These are phyloP conservation scores for Drymodes brunneopygia DNA, from an alignment of 2,113 vertebrate genomes.

Conservation along the genomic window DNA sequence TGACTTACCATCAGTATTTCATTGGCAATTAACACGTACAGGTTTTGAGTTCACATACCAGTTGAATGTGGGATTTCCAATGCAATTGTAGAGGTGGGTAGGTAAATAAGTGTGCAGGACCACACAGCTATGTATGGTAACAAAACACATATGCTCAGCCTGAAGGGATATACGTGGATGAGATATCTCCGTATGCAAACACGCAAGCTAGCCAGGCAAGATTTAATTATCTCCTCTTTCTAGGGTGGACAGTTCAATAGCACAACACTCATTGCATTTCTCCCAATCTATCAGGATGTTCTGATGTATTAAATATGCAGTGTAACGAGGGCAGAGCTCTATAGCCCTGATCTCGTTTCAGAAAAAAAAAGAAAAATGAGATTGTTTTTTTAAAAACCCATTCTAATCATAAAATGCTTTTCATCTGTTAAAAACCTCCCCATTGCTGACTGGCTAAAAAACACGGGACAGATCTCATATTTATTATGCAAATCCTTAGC, in stretches of 20 bases:
- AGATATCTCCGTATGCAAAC: background rate
- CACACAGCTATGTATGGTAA: background rate
- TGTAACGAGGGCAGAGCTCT: constrained; percentile 46
- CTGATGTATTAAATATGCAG: constrained; percentile 62
- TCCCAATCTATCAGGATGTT: constrained; percentile 7
- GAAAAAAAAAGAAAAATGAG: background rate
- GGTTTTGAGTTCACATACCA: constrained; percentile 19
- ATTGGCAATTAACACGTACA: background rate
- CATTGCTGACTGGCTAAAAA: background rate
- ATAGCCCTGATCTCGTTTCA: background rate
- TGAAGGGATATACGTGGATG: background rate
- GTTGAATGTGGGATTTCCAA: constrained; percentile 5
- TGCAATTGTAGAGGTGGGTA: background rate
- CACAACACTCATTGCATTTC: constrained; percentile 15
- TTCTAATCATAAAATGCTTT: background rate
- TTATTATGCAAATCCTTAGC: constrained; percentile 53
- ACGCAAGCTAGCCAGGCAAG: background rate
- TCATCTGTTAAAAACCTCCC: background rate
- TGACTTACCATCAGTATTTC: background rate
- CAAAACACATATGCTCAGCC: background rate
- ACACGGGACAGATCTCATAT: constrained; percentile 37
- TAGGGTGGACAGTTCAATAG: constrained; percentile 52
- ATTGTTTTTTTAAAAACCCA: background rate
- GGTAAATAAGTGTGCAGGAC: background rate
- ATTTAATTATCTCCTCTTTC: constrained; percentile 42